Percentiles rank a stretch among this genome's conserved stretches.
Conservation (phyloP, 2,888 invertebrate species). For the Globia sparganii region DNA sequence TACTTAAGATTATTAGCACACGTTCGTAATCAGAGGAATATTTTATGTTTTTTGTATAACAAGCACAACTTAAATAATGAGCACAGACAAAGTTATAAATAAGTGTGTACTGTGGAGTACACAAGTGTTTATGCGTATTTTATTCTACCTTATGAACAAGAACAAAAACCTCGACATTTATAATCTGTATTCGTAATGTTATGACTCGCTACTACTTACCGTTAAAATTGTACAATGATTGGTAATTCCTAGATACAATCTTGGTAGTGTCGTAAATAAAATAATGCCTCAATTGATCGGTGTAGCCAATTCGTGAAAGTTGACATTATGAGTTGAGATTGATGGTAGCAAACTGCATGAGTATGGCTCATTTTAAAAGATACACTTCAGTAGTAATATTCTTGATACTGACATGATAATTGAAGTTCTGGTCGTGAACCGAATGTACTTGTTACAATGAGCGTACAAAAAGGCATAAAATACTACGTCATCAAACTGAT, state of each 20-base stretch:
- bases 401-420: not conserved
- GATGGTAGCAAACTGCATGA: not conserved
- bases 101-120: constrained; percentile 31
- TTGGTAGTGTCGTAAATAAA: not conserved
- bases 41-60: constrained; percentile 46
- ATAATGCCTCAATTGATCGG: not conserved
- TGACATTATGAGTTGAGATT: not conserved
- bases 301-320: not conserved
- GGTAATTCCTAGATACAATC: not conserved
- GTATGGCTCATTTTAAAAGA: no score
- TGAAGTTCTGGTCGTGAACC: not conserved
- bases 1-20: not conserved
- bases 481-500: constrained; percentile 13
- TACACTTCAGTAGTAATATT: not conserved
- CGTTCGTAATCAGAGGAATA: constrained; percentile 34
- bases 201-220: not conserved
- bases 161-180: not conserved
- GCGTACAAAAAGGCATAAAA: constrained; percentile 13
- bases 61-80: constrained; percentile 46
- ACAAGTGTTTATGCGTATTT: constrained; percentile 11
- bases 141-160: not conserved
- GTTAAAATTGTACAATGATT: not conserved
- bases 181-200: not conserved
- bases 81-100: constrained; percentile 51
- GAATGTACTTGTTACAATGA: constrained; percentile 1